Percentiles rank a stretch among this genome's conserved stretches.
phyloP scores from a whole-genome alignment of 2,113 vertebrate genomes.

The Amphiprion percula region DNA sequence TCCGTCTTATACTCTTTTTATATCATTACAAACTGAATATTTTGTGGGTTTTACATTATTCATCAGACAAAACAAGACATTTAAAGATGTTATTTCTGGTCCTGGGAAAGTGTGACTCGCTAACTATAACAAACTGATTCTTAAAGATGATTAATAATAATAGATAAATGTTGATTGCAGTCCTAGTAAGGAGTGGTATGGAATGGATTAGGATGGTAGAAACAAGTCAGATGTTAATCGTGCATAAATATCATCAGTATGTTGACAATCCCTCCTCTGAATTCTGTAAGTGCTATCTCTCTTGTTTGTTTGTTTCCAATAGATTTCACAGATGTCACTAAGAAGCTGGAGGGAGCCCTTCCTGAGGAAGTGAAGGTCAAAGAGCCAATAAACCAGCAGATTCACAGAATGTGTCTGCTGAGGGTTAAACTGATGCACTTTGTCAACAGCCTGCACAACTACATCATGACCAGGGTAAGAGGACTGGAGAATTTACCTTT shows the following conservation, averaged over 20 bases:
- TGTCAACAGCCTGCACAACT: slow-evolving; percentile 99
- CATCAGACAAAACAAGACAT: not conserved
- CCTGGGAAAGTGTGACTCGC: not conserved
- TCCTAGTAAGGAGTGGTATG: not conserved
- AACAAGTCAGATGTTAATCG: not conserved
- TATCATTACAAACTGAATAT: no score
- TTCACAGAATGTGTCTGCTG: slow-evolving; percentile 96
- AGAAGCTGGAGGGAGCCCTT: slow-evolving; percentile 78
- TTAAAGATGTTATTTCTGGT: not conserved
- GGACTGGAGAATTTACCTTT: not conserved
- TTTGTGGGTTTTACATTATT: not conserved
- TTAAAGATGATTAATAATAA: no score
- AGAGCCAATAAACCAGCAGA: slow-evolving; percentile 88
- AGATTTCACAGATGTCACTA: slow-evolving; percentile 90
- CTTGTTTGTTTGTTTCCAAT: not conserved
- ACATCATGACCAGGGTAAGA: slow-evolving; percentile 96
- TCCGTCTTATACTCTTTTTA: no score
- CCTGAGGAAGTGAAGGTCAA: slow-evolving; percentile 77
- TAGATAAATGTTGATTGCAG: no score
- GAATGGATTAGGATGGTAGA: not conserved
- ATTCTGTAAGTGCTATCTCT: not conserved
- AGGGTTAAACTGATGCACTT: slow-evolving; percentile 99
- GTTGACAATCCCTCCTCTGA: no score
- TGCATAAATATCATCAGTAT: not conserved
- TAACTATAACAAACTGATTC: no score